Percentiles rank a stretch among this genome's conserved stretches.
Conservation (phyloP, 2,113 vertebrate species). For the Gallinago jamesoni region DNA sequence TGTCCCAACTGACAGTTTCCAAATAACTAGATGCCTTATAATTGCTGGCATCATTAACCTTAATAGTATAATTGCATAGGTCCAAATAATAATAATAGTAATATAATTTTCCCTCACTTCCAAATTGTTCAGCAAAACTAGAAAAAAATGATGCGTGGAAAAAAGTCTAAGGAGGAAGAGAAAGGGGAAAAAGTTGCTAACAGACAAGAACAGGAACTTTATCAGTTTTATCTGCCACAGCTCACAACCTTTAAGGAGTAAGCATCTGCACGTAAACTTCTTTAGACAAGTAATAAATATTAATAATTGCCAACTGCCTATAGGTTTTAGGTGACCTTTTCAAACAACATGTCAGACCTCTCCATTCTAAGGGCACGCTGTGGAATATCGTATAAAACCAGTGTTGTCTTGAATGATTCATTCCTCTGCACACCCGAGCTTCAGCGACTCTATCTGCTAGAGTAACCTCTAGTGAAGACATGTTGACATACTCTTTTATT, state of each 20-base stretch:
- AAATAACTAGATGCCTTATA: constrained; percentile 82
- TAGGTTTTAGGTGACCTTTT: constrained; percentile 69
- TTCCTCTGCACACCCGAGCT: constrained; percentile 10
- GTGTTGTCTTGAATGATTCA: constrained; percentile 42
- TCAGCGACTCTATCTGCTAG: constrained; percentile 28
- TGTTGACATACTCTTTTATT: not conserved
- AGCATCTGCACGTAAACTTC: constrained; percentile 48
- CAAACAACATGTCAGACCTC: constrained; percentile 66
- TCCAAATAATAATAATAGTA: constrained; percentile 64
- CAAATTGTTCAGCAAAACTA: constrained; percentile 36
- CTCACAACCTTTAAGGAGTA: constrained; percentile 57
- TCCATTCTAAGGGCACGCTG: not conserved
- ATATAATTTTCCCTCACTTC: constrained; percentile 55
- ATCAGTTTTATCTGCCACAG: constrained; percentile 58
- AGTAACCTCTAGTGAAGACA: constrained; percentile 58
- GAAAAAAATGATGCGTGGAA: not conserved
- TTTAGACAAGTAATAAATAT: constrained; percentile 72
- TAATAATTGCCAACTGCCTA: constrained; percentile 67
- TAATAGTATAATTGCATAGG: constrained; percentile 74
- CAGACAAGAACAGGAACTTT: constrained; percentile 52
- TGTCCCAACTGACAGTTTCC: constrained; percentile 75
- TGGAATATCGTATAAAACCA: constrained; percentile 42
- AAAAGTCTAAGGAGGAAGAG: not conserved
- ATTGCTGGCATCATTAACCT: constrained; percentile 85
- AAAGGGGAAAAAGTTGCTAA: not conserved